Conservation (phyloP, 2,113 vertebrate species). For the Pristiophorus japonicus region DNA sequence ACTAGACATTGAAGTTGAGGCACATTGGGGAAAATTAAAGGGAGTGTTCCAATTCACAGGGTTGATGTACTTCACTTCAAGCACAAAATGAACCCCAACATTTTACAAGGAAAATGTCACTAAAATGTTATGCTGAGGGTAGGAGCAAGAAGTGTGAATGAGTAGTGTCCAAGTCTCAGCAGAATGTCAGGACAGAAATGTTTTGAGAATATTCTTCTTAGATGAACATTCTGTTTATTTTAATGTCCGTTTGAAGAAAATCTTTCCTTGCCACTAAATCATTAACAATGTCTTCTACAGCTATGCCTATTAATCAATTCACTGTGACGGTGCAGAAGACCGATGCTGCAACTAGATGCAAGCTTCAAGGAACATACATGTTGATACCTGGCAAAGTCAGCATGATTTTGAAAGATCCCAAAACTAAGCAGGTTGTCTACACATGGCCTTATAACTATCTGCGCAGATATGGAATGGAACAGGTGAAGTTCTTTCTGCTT, state of each 20-base stretch:
- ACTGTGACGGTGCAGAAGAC: constrained; percentile 23
- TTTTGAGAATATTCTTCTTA: background rate
- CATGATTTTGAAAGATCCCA: constrained; percentile 6
- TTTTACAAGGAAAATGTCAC: too few species aligned
- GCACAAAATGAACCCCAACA: too few species aligned
- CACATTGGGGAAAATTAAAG: too few species aligned
- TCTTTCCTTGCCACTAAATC: background rate
- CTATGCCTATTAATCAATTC: background rate
- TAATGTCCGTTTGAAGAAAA: background rate
- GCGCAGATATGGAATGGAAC: constrained; percentile 28
- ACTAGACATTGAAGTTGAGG: too few species aligned
- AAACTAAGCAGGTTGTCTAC: background rate
- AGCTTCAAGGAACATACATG: background rate
- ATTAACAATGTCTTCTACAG: background rate
- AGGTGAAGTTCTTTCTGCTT: background rate
- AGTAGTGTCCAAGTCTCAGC: background rate
- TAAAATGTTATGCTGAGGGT: background rate
- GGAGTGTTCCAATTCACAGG: too few species aligned
- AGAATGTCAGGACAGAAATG: background rate
- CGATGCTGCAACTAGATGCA: background rate
- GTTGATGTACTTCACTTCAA: too few species aligned
- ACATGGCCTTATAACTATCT: constrained; percentile 9
- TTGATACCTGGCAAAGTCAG: background rate
- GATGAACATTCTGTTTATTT: background rate
- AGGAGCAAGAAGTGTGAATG: background rate